Percentiles rank a stretch among this genome's conserved stretches.
phyloP scores from a whole-genome alignment of 2,888 invertebrate species.

The Lasioglossum villosulum region DNA sequence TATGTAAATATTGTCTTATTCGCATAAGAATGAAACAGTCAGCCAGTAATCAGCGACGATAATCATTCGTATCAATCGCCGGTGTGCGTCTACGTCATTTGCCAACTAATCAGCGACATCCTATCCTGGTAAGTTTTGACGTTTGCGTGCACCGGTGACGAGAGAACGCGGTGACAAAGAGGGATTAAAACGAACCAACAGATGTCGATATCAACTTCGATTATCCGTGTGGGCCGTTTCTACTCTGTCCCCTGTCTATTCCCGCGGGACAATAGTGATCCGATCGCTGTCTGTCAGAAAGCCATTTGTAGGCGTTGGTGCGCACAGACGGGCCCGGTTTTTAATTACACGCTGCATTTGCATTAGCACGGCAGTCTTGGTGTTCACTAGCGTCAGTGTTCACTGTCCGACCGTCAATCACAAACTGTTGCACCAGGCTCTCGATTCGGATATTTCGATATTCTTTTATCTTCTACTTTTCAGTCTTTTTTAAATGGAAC shows the following conservation, averaged over 20 bases:
- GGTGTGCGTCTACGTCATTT: slow-evolving; percentile 8
- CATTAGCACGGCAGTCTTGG: not conserved
- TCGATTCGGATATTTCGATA: not conserved
- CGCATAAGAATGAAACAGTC: too few relatives aligned
- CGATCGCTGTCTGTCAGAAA: slow-evolving; percentile 46
- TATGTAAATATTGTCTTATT: too few relatives aligned
- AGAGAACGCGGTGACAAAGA: slow-evolving; percentile 14
- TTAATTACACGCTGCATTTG: slow-evolving; percentile 55
- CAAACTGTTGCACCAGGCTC: slow-evolving; percentile 4
- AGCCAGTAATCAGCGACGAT: not conserved
- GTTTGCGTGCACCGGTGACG: slow-evolving; percentile 2
- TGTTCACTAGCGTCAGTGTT: slow-evolving; percentile 17
- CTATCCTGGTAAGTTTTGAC: slow-evolving; percentile 36
- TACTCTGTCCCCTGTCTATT: slow-evolving; percentile 9
- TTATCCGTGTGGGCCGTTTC: slow-evolving; percentile 37
- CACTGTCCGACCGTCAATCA: slow-evolving; percentile 49
- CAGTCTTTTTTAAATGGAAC: too few relatives aligned
- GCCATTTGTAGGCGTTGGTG: slow-evolving; percentile 35
- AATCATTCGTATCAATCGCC: not conserved
- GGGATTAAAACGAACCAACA: slow-evolving; percentile 45
- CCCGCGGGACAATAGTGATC: slow-evolving; percentile 23
- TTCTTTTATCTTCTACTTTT: too few relatives aligned
- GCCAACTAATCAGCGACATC: slow-evolving; percentile 30
- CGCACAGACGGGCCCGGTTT: slow-evolving; percentile 25
- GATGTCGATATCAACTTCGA: slow-evolving; percentile 50